These are phyloP conservation scores for Drosophila pseudotalamancana DNA, from an alignment of 2,888 invertebrate species.

Conservation along the genomic window DNA sequence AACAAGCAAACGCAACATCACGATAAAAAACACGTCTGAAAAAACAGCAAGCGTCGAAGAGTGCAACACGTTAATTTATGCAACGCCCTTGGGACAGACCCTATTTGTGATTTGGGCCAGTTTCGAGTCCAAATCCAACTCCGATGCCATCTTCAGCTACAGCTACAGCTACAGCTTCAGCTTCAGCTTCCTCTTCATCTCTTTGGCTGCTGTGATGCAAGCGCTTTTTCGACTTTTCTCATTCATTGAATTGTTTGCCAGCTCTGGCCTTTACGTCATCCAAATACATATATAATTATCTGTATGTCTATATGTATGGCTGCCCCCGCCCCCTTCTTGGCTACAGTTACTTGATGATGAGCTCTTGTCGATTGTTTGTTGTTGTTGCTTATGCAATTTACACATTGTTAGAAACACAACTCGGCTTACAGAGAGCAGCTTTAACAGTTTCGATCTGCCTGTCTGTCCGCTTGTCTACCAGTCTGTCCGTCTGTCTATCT, in stretches of 20 bases:
- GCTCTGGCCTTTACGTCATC: constrained; percentile 40
- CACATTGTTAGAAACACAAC: constrained; percentile 67
- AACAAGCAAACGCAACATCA: constrained; percentile 38
- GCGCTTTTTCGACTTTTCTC: constrained; percentile 49
- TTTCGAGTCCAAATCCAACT: neutral
- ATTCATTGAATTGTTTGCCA: constrained; percentile 48
- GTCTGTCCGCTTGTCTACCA: constrained; percentile 11
- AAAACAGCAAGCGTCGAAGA: constrained; percentile 29
- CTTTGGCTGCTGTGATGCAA: constrained; percentile 39
- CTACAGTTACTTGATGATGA: constrained; percentile 44
- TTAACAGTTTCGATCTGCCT: constrained; percentile 13
- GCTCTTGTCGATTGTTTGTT: constrained; percentile 35
- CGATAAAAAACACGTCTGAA: neutral
- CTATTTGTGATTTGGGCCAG: constrained; percentile 63
- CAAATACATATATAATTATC: no score
- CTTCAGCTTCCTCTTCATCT: neutral
- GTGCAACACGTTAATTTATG: constrained; percentile 70
- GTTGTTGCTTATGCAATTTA: constrained; percentile 64
- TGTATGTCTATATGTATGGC: neutral
- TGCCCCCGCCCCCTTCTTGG: constrained; percentile 7
- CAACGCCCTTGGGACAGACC: constrained; percentile 71
- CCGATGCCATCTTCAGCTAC: neutral
- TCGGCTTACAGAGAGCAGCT: neutral
- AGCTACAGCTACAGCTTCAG: neutral
- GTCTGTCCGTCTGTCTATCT: constrained; percentile 10